Percentiles rank a stretch among this genome's conserved stretches.
Evolutionary conservation across 1,140 invertebrate genomes (phyloP).

Genomic region (Himalopsyche phryganea): DNA sequence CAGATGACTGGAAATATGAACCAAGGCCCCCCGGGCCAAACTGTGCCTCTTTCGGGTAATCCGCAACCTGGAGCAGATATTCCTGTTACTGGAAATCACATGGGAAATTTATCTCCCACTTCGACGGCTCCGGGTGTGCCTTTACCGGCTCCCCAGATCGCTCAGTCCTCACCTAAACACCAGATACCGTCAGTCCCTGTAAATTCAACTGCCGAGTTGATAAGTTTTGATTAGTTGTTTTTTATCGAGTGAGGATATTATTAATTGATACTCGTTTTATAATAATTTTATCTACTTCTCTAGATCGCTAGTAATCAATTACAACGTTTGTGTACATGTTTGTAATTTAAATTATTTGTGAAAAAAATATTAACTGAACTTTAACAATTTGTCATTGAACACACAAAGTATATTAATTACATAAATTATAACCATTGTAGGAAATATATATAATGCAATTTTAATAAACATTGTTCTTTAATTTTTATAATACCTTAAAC

Average conservation of each 20-base stretch:
- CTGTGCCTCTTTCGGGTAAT: constrained; percentile 2
- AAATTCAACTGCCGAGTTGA: constrained; percentile 64
- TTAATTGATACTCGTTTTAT: not conserved
- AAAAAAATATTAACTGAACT: too few species aligned
- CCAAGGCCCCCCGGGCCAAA: constrained; percentile 1
- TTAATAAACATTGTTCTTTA: not conserved
- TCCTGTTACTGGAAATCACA: not conserved
- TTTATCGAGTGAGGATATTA: too few species aligned
- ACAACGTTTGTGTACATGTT: too few species aligned
- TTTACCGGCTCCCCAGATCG: constrained; percentile 4
- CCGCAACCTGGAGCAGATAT: not conserved
- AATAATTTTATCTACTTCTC: too few species aligned
- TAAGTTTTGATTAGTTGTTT: constrained; percentile 62
- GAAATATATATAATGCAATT: not conserved
- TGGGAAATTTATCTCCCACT: constrained; percentile 15
- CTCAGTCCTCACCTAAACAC: constrained; percentile 44
- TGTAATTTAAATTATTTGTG: too few species aligned
- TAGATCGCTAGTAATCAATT: too few species aligned
- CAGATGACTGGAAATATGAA: constrained; percentile 15
- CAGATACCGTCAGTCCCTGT: constrained; percentile 42
- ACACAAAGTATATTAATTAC: not conserved
- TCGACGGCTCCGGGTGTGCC: constrained; percentile 9
- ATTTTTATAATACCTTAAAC: not conserved
- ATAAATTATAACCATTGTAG: not conserved
- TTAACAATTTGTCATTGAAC: too few species aligned